Conservation (phyloP, 1,140 invertebrate species). For the Caenorhabditis remanei region DNA sequence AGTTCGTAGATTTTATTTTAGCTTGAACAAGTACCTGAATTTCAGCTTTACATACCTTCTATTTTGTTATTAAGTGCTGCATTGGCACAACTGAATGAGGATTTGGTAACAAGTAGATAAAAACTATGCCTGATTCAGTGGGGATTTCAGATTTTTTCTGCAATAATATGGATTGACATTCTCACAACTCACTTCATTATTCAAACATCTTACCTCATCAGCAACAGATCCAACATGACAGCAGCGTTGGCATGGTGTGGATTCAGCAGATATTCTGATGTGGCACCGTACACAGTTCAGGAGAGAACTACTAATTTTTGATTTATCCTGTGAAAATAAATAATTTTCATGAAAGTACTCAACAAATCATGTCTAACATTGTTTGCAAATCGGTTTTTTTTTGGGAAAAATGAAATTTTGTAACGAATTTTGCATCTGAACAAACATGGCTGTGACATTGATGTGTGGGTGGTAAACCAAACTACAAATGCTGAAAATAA, state of each 20-base stretch:
- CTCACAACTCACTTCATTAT: conserved; percentile 3
- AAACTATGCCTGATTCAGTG: not conserved
- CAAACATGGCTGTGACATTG: not conserved
- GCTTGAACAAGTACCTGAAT: too few species aligned
- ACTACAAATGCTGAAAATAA: not conserved
- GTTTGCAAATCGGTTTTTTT: not conserved
- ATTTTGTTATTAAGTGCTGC: not conserved
- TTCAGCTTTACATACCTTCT: not conserved
- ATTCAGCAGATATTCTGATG: not conserved
- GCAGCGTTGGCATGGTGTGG: not conserved
- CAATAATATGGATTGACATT: not conserved
- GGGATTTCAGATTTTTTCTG: not conserved
- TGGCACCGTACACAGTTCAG: too few species aligned
- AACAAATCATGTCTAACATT: conserved; percentile 1
- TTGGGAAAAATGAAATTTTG: not conserved
- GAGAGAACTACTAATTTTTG: too few species aligned
- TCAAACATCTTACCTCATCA: not conserved
- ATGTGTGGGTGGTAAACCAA: not conserved
- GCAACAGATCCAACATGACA: not conserved
- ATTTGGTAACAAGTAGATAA: not conserved
- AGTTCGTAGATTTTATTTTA: too few species aligned
- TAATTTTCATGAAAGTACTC: not conserved
- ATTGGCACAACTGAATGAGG: not conserved
- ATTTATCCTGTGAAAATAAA: too few species aligned
- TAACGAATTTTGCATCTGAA: not conserved